Conservation (phyloP, 2,888 invertebrate genomes). For the Sesia apiformis region DNA sequence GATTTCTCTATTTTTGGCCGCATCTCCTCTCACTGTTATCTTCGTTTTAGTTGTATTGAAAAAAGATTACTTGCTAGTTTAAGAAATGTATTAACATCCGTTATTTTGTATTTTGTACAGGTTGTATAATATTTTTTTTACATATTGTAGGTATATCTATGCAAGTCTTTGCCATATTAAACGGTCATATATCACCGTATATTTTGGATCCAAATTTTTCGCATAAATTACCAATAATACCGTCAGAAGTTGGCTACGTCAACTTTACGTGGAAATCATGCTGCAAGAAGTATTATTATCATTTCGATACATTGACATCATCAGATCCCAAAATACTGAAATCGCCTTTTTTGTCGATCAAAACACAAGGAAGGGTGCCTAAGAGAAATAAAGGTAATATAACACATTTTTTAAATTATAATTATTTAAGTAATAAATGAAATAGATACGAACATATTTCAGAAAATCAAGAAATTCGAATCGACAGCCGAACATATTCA, state of each 20-base stretch:
- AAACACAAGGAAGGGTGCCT: constrained; percentile 89
- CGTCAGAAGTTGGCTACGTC: constrained; percentile 91
- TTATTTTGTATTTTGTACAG: too few relatives aligned
- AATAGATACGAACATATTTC: background rate
- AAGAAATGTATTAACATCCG: too few relatives aligned
- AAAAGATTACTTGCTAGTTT: too few relatives aligned
- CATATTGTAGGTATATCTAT: constrained; percentile 81
- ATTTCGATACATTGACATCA: constrained; percentile 90
- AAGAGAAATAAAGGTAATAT: constrained; percentile 85
- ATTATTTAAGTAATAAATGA: background rate
- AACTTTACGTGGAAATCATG: constrained; percentile 95
- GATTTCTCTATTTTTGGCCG: too few relatives aligned
- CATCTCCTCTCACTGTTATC: too few relatives aligned
- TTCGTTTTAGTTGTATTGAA: too few relatives aligned
- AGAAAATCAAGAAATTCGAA: too few relatives aligned
- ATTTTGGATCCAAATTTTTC: constrained; percentile 93
- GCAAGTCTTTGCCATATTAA: constrained; percentile 92
- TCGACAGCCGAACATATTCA: too few relatives aligned
- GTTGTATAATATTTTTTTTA: too few relatives aligned
- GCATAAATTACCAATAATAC: constrained; percentile 90
- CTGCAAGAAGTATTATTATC: constrained; percentile 85
- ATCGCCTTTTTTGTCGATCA: constrained; percentile 91
- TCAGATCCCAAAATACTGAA: constrained; percentile 88
- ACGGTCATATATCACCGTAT: constrained; percentile 89
- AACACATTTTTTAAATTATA: background rate